Conservation (phyloP, 2,888 invertebrate species). For the Eilema griseolum region DNA sequence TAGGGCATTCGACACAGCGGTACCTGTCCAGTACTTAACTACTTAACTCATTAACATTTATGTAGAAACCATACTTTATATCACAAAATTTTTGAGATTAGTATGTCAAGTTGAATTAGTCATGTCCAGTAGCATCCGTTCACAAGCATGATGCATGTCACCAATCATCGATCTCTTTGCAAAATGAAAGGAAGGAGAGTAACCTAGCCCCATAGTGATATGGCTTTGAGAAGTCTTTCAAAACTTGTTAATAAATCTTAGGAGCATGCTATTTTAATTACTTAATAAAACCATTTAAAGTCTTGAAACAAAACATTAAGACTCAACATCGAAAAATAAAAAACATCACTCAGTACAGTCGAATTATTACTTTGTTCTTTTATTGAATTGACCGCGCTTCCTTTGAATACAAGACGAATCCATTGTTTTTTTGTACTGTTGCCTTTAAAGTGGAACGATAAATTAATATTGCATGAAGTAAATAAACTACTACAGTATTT, state of each 20-base stretch:
- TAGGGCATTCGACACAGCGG: too few relatives aligned
- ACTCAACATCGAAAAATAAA: not conserved
- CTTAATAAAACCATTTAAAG: not conserved
- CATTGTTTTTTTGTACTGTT: conserved; percentile 45
- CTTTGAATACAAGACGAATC: conserved; percentile 50
- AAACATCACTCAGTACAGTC: conserved; percentile 18
- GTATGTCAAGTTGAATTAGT: too few relatives aligned
- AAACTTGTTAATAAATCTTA: not conserved
- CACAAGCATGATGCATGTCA: too few relatives aligned
- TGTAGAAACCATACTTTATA: too few relatives aligned
- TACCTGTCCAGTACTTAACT: too few relatives aligned
- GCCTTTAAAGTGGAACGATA: conserved; percentile 16
- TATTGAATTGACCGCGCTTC: conserved; percentile 32
- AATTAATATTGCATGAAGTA: conserved; percentile 4
- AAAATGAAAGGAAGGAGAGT: too few relatives aligned
- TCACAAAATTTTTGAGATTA: too few relatives aligned
- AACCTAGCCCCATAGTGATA: not conserved
- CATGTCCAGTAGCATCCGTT: too few relatives aligned
- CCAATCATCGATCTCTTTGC: too few relatives aligned
- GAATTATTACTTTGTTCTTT: conserved; percentile 21
- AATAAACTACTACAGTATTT: not conserved
- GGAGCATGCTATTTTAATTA: not conserved
- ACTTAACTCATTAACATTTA: too few relatives aligned
- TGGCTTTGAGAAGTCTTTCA: not conserved
- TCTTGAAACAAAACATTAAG: not conserved